Conservation (phyloP, 2,888 invertebrate genomes). For the Stenurella melanura region DNA sequence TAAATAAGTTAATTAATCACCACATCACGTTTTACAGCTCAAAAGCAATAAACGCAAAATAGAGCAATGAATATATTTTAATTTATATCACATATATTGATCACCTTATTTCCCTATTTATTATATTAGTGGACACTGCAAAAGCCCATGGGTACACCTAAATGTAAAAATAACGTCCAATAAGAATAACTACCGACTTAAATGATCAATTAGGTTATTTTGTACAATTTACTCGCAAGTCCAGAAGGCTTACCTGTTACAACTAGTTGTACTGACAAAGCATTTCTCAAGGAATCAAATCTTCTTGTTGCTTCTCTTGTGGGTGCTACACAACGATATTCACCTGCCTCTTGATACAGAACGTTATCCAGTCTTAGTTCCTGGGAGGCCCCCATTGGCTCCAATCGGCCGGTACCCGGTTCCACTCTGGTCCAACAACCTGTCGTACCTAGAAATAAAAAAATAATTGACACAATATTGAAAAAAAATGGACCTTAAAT, state of each 20-base stretch:
- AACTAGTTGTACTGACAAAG: conserved; percentile 73
- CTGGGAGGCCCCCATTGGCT: conserved; percentile 77
- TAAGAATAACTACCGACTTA: no score
- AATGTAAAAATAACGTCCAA: no score
- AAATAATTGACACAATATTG: neutral
- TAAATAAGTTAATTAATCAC: conserved; percentile 24
- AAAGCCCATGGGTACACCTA: no score
- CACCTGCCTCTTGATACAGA: conserved; percentile 85
- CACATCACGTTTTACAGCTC: neutral
- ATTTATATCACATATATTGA: conserved; percentile 20
- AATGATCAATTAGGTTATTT: no score
- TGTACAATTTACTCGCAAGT: neutral
- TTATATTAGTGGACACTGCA: neutral
- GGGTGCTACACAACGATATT: conserved; percentile 83
- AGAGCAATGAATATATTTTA: conserved; percentile 3
- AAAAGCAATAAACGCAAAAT: conserved; percentile 29
- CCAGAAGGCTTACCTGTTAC: conserved; percentile 75
- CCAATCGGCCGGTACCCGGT: conserved; percentile 75
- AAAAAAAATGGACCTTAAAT: no score
- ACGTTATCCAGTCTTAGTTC: conserved; percentile 82
- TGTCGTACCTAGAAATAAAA: conserved; percentile 73
- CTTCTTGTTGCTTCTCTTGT: conserved; percentile 75
- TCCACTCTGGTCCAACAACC: conserved; percentile 80
- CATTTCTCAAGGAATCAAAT: conserved; percentile 75
- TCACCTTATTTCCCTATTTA: neutral